Evolutionary conservation across 2,888 invertebrate genomes (phyloP).

Genomic region (Aphelenchoides bicaudatus): DNA sequence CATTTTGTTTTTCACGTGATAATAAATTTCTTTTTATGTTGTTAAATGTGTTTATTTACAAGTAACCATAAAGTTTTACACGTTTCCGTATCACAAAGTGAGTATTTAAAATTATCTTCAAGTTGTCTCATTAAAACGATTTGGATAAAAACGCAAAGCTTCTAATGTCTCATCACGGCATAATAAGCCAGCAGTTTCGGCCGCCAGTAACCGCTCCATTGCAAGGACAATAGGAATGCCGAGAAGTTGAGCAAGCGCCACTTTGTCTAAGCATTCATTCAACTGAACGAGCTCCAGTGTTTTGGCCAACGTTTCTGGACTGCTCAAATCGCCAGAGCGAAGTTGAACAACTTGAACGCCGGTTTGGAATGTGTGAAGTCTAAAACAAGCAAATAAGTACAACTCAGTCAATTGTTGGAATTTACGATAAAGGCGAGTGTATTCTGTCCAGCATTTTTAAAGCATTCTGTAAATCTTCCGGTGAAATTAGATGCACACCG

Average conservation of each 20-base stretch:
- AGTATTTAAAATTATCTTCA: no score
- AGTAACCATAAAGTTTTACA: no score
- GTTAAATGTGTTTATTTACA: no score
- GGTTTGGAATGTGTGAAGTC: constrained; percentile 79
- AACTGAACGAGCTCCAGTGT: constrained; percentile 56
- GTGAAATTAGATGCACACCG: constrained; percentile 88
- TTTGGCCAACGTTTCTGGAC: constrained; percentile 60
- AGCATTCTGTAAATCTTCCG: constrained; percentile 89
- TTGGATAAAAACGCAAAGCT: constrained; percentile 88
- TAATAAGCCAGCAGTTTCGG: constrained; percentile 79
- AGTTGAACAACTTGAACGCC: constrained; percentile 91
- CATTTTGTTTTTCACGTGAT: no score
- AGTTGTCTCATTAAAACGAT: constrained; percentile 71
- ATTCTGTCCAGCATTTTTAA: constrained; percentile 67
- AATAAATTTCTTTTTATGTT: no score
- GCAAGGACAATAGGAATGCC: constrained; percentile 84
- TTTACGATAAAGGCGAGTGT: constrained; percentile 62
- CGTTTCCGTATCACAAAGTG: no score
- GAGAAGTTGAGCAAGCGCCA: constrained; percentile 77
- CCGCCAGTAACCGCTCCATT: constrained; percentile 77
- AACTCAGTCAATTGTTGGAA: constrained; percentile 8
- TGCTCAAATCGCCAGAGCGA: constrained; percentile 66
- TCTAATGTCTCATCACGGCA: constrained; percentile 94
- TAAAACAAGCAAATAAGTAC: constrained; percentile 66
- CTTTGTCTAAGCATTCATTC: constrained; percentile 63